These are phyloP conservation scores for Paramuricea clavata DNA, from an alignment of 92 coral and sea anemone species.

Conservation along the genomic window DNA sequence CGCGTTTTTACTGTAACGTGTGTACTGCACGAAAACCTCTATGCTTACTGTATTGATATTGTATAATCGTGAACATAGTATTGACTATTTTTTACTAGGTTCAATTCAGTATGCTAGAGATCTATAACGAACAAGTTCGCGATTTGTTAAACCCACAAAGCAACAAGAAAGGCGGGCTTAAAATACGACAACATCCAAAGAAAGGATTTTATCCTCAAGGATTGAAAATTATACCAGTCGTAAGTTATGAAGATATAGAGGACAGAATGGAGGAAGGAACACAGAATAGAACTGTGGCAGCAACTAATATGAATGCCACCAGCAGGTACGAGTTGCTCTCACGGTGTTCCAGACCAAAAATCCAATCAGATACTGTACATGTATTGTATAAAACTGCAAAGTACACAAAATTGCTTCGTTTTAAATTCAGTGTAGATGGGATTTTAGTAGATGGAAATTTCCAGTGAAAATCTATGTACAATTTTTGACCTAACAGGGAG, in stretches of 20 bases:
- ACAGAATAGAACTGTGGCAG: conserved; percentile 89
- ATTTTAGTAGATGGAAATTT: too few species aligned
- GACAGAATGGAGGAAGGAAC: conserved; percentile 96
- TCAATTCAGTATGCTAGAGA: conserved; percentile 91
- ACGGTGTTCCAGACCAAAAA: too few species aligned
- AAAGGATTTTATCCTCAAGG: conserved; percentile 97
- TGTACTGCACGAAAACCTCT: too few species aligned
- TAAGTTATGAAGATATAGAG: conserved; percentile 82
- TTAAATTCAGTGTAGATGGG: too few species aligned
- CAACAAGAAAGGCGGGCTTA: conserved; percentile 84
- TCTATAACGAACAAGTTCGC: conserved; percentile 95
- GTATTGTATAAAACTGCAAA: too few species aligned
- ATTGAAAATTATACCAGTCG: conserved; percentile 77
- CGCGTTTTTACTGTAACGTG: too few species aligned
- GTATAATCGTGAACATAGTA: too few species aligned
- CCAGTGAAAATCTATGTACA: too few species aligned
- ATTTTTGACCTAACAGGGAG: too few species aligned
- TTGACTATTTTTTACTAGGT: conserved; percentile 74
- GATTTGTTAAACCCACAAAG: conserved; percentile 87
- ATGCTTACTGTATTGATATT: too few species aligned
- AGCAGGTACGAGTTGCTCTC: conserved; percentile 88
- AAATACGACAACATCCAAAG: conserved; percentile 94
- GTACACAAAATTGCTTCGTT: too few species aligned
- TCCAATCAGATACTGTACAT: too few species aligned
- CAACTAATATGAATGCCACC: conserved; percentile 97